A percentile compares a stretch with the other conserved stretches of the same genome.
Evolutionary conservation across 2,113 vertebrate species (phyloP).

Genomic region (Shinisaurus crocodilurus): DNA sequence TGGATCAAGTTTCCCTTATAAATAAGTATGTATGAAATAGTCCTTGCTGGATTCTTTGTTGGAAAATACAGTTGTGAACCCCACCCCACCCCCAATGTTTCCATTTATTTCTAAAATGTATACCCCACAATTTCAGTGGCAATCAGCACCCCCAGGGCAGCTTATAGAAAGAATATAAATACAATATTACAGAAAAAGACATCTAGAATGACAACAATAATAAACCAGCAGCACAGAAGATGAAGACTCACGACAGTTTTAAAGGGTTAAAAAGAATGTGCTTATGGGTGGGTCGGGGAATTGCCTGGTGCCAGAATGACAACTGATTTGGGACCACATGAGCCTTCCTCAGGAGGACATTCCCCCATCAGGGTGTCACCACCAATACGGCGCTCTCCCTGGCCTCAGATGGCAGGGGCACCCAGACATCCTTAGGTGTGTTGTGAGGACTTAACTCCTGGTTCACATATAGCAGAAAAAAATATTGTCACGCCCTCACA

Average conservation of each 20-base stretch:
- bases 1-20: constrained; percentile 1
- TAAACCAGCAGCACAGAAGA: neutral
- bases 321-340: neutral
- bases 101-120: constrained; percentile 1
- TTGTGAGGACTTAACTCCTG: constrained; percentile 1
- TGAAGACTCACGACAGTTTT: neutral
- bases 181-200: neutral
- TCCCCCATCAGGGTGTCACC: neutral
- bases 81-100: neutral
- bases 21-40: neutral
- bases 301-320: neutral
- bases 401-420: no score
- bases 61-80: neutral
- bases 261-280: neutral
- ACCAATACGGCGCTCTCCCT: neutral
- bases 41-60: neutral
- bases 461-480: neutral
- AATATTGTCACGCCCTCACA: neutral
- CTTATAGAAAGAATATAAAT: neutral
- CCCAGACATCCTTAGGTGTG: neutral
- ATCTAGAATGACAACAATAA: neutral
- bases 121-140: neutral
- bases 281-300: neutral
- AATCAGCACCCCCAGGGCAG: neutral
- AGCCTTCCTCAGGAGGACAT: neutral